Base-by-base conservation (phyloP, 2,797 vertebrate genomes). In the Lemur catta region DNA sequence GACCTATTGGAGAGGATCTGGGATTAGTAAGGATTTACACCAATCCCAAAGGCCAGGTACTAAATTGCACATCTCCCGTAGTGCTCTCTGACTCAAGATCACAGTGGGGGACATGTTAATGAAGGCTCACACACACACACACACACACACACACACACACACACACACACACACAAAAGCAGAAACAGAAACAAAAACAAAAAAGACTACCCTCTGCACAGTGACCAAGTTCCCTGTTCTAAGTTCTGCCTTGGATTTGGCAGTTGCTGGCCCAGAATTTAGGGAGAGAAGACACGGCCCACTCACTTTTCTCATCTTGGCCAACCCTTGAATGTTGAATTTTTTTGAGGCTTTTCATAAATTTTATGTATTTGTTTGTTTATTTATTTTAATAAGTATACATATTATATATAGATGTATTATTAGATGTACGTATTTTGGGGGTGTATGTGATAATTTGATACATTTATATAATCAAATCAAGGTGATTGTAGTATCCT, bases 1-100 rank as follows among this genome's bases (percentile, higher is more conserved):
- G 99, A 99, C 96, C 98, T 99, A 61, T 98, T 99, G 95, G 99
- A 99, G 97, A 99, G 76, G 96, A 99, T 99, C 52, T 99, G 99
- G 99, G 99, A 99, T 97, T 99, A 99, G 99, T 99, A 88, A 99
- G 99, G 97, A 99, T 99, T 98, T 99, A 99, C 98, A 99, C 99
- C 67, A 99, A 99, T 98, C 99, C 99, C 30, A 99, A 99, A 98
- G 99, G 99, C n/a, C 99, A 99, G 96, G 98, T 99, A n/a, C 46
- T 18, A 38, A 52, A 69, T 10, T 22, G 0, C 4, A 18, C 15
- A 30, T 98, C 99, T 57, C 99, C 99, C 4, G 99, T 99, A 6
- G 99, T 99, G 0, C 98, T 99, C 55, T 99, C 99, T 55, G 98
- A 99, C 11, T 98, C 90, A 71, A 98, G 96, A 69, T 99, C 2